phyloP scores from a whole-genome alignment of 2,888 invertebrate species.

The Odontocolon sp. region DNA sequence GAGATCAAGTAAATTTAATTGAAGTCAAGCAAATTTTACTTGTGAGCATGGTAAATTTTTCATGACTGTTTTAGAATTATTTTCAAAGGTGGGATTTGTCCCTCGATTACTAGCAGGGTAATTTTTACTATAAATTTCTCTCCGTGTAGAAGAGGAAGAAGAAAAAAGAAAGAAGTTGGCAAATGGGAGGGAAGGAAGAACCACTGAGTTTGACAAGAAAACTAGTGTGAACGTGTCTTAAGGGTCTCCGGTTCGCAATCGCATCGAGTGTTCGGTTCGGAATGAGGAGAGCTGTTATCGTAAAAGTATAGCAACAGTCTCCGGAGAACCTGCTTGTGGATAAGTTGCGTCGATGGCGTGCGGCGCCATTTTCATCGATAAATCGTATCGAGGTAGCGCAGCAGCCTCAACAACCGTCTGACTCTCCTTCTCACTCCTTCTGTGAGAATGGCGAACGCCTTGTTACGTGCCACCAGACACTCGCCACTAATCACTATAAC shows the following conservation, averaged over 20 bases:
- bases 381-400: slow-evolving; percentile 53
- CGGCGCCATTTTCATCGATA: slow-evolving; percentile 61
- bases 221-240: slow-evolving; percentile 32
- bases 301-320: slow-evolving; percentile 38
- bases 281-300: slow-evolving; percentile 45
- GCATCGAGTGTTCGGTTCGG: slow-evolving; percentile 15
- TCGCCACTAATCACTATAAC: slow-evolving; percentile 62
- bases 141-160: neutral
- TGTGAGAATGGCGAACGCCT: slow-evolving; percentile 50
- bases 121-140: no score
- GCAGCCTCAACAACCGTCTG: slow-evolving; percentile 43
- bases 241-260: slow-evolving; percentile 23
- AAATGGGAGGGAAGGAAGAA: neutral
- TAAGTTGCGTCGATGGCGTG: slow-evolving; percentile 37
- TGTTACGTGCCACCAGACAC: slow-evolving; percentile 61
- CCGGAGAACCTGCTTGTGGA: slow-evolving; percentile 2
- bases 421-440: slow-evolving; percentile 30
- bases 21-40: no score
- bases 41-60: no score
- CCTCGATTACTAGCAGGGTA: no score
- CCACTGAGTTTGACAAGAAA: slow-evolving; percentile 3
- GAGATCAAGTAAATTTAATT: no score
- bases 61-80: no score
- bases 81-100: no score
- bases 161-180: neutral